These are phyloP conservation scores for Pterois miles DNA, from an alignment of 2,797 vertebrate genomes.

Conservation along the genomic window DNA sequence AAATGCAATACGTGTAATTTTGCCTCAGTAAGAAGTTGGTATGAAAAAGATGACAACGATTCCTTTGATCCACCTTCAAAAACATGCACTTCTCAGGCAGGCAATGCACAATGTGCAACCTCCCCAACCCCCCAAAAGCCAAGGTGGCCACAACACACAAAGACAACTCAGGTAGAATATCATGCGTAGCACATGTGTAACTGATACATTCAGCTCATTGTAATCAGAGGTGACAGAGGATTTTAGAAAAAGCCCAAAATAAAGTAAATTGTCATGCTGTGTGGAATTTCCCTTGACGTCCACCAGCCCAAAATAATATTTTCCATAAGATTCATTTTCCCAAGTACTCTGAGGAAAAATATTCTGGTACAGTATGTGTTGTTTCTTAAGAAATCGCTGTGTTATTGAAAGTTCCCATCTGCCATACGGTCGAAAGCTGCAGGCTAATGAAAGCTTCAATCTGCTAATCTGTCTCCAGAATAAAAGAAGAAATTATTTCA, in stretches of 20 bases:
- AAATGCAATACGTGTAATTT: conserved; percentile 14
- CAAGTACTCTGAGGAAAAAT: conserved; percentile 73
- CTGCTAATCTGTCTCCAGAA: conserved; percentile 33
- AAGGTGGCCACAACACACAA: conserved; percentile 61
- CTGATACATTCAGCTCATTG: conserved; percentile 78
- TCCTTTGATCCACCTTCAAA: conserved; percentile 45
- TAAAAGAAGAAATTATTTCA: conserved; percentile 43
- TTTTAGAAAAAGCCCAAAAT: conserved; percentile 75
- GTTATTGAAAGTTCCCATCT: conserved; percentile 77
- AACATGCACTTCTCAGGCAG: conserved; percentile 10
- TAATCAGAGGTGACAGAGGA: conserved; percentile 86
- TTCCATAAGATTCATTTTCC: conserved; percentile 83
- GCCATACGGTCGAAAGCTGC: conserved; percentile 40
- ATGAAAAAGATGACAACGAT: conserved; percentile 43
- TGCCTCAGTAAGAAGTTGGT: not conserved
- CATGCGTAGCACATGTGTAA: conserved; percentile 73
- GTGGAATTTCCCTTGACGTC: conserved; percentile 82
- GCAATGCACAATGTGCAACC: conserved; percentile 30
- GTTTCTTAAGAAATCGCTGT: conserved; percentile 73
- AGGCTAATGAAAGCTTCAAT: conserved; percentile 45
- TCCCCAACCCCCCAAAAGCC: conserved; percentile 22
- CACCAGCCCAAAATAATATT: conserved; percentile 86
- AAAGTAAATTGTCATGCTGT: conserved; percentile 85
- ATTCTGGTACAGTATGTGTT: conserved; percentile 72
- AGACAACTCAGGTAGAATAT: conserved; percentile 72